Evolutionary conservation across 2,888 invertebrate species (phyloP).

Genomic region (Dichetophora obliterata): DNA sequence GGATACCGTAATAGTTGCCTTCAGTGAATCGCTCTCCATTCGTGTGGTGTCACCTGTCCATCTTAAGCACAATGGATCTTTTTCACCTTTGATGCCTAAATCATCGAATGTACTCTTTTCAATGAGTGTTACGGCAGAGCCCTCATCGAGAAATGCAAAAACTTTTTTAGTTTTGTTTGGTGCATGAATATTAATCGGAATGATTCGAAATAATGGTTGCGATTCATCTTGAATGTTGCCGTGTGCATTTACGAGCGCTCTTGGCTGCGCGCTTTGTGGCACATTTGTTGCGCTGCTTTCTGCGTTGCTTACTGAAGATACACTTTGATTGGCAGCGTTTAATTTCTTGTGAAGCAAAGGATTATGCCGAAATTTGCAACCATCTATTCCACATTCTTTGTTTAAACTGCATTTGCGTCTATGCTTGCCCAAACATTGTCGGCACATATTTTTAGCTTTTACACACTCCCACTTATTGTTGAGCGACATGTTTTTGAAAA

Average conservation of each 20-base stretch:
- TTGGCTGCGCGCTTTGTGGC: neutral
- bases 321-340: neutral
- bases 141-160: slow-evolving; percentile 39
- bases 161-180: slow-evolving; percentile 14
- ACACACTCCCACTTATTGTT: slow-evolving; percentile 12
- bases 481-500: slow-evolving; percentile 4
- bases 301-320: neutral
- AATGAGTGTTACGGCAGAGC: slow-evolving; percentile 40
- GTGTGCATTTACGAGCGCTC: neutral
- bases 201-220: slow-evolving; percentile 33
- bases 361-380: slow-evolving; percentile 7
- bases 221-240: slow-evolving; percentile 4
- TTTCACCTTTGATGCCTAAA: slow-evolving; percentile 32
- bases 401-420: slow-evolving; percentile 32
- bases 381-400: slow-evolving; percentile 33
- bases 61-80: slow-evolving; percentile 35
- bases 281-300: neutral
- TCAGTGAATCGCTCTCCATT: slow-evolving; percentile 32
- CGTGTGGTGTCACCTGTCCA: slow-evolving; percentile 39
- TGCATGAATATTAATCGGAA: slow-evolving; percentile 27
- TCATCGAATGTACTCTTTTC: slow-evolving; percentile 38
- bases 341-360: neutral
- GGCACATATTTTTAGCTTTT: slow-evolving; percentile 32
- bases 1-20: slow-evolving; percentile 33
- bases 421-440: slow-evolving; percentile 36